These are phyloP conservation scores for Neoniphon sammara DNA, from an alignment of 2,797 vertebrate species.

Conservation along the genomic window DNA sequence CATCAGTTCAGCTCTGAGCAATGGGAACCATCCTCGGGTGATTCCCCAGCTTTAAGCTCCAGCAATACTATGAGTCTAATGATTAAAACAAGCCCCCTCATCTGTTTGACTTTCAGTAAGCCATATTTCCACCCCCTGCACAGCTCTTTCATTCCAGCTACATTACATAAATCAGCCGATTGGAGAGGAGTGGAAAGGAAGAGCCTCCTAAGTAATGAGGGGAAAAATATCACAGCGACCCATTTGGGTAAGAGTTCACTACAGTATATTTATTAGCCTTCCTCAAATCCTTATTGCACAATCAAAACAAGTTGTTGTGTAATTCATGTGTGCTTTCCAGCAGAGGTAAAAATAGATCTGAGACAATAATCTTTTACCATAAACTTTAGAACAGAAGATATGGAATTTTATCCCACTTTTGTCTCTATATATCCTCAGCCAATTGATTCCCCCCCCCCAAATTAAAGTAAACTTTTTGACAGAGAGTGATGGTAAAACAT, in stretches of 20 bases:
- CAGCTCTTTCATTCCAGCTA: slow-evolving; percentile 74
- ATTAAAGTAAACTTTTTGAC: slow-evolving; percentile 37
- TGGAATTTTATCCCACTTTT: slow-evolving; percentile 4
- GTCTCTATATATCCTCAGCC: background rate
- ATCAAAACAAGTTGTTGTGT: slow-evolving; percentile 68
- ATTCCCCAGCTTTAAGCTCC: slow-evolving; percentile 54
- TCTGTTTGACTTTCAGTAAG: slow-evolving; percentile 65
- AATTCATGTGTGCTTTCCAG: slow-evolving; percentile 30
- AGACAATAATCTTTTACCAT: background rate
- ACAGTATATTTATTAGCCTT: slow-evolving; percentile 57
- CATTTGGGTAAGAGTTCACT: slow-evolving; percentile 65
- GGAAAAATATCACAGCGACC: slow-evolving; percentile 52
- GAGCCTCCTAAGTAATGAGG: slow-evolving; percentile 67
- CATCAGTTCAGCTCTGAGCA: slow-evolving; percentile 34
- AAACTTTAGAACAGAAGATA: background rate
- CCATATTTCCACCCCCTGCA: slow-evolving; percentile 80
- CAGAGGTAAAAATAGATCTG: slow-evolving; percentile 30
- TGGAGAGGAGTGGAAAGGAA: slow-evolving; percentile 71
- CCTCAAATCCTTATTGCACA: slow-evolving; percentile 64
- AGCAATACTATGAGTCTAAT: slow-evolving; percentile 77
- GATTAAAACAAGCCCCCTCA: slow-evolving; percentile 80
- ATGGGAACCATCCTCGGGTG: slow-evolving; percentile 31
- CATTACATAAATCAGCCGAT: slow-evolving; percentile 77
- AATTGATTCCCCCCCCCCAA: slow-evolving; percentile 14
- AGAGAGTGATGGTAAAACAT: slow-evolving; percentile 21